These are phyloP conservation scores for Plebejus anna DNA, from an alignment of 2,888 invertebrate species.

Conservation along the genomic window DNA sequence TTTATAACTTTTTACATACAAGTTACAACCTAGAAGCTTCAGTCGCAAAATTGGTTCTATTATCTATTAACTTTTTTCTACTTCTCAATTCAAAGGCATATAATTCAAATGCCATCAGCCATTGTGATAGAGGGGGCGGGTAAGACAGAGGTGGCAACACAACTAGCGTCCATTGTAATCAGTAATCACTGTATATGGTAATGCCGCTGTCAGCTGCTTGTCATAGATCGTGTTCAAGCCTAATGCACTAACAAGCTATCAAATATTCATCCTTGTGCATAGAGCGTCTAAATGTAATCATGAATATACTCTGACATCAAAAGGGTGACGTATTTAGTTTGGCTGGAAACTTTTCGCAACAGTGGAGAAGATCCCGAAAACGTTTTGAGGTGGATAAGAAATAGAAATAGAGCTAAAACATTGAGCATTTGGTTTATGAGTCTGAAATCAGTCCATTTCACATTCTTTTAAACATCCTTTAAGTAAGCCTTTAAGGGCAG, in stretches of 20 bases:
- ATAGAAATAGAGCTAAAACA: no score
- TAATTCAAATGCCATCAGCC: not conserved
- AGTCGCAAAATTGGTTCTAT: no score
- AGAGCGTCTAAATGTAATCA: constrained; percentile 83
- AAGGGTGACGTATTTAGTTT: constrained; percentile 51
- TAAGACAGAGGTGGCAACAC: constrained; percentile 3
- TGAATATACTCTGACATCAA: constrained; percentile 81
- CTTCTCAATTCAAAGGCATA: not conserved
- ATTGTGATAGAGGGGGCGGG: not conserved
- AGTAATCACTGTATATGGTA: constrained; percentile 24
- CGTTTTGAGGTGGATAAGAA: not conserved
- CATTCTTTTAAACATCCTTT: no score
- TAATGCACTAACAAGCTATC: not conserved
- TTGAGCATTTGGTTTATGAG: no score
- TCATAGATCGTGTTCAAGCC: constrained; percentile 14
- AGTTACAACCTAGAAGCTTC: no score
- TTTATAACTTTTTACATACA: no score
- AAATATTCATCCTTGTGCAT: constrained; percentile 45
- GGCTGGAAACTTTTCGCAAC: constrained; percentile 74
- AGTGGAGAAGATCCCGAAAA: not conserved
- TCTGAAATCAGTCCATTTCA: no score
- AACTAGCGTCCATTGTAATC: not conserved
- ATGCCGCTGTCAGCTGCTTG: constrained; percentile 17
- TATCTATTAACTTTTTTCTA: no score
- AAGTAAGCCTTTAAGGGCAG: no score